Base-by-base conservation (phyloP, 2,888 invertebrate species). In the Blastobasis adustella region DNA sequence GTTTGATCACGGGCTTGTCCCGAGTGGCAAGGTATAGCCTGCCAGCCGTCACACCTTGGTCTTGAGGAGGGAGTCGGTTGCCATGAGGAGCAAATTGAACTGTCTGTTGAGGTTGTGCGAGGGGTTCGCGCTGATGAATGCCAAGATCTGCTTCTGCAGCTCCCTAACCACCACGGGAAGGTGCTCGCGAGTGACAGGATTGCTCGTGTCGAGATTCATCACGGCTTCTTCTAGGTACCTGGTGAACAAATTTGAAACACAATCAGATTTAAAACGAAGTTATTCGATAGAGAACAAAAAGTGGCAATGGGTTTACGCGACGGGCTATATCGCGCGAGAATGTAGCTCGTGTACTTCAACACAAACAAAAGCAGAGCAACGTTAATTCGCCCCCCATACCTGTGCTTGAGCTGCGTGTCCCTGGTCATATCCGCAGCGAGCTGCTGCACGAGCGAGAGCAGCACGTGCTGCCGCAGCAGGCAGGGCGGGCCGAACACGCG, bases 391-490 rank as follows among this genome's bases (percentile, higher is more conserved):
- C 23, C 23, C 23, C 23, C 23, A 5, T 8, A 81, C 82, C 80
- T 76, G 59, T 82, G 83, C 50, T 84, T 84, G 52, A 85, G 74
- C 38, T 66, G 69, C 37, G 96, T 96, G 71, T 96, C 93, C 53
- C 93, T 91, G 52, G 90, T 90, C 85, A 98, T 92, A 76, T 98
- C 98, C 0, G 96, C 95, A 1, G 96, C 95, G 6, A 98, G 91
- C 82, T 98, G 98, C 78, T 98, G 98, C 65, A 99, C 95, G 38
- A 99, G 91, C 4, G 98, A 97, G 49, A 99, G 90, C 59, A 98
- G 89, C 54, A 98, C 96, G 65, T 95, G 95, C 78, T 98, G 98
- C 61, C 94, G 93, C 53, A 98, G 91, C 59, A 67, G 58, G 73
- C 95, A 96, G 10, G 92, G 90, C 59, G 90, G 90, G 6, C 91